A percentile compares a stretch with the other conserved stretches of the same genome.
Conservation (phyloP, 1,140 invertebrate species). For the Calliphora vicina region DNA sequence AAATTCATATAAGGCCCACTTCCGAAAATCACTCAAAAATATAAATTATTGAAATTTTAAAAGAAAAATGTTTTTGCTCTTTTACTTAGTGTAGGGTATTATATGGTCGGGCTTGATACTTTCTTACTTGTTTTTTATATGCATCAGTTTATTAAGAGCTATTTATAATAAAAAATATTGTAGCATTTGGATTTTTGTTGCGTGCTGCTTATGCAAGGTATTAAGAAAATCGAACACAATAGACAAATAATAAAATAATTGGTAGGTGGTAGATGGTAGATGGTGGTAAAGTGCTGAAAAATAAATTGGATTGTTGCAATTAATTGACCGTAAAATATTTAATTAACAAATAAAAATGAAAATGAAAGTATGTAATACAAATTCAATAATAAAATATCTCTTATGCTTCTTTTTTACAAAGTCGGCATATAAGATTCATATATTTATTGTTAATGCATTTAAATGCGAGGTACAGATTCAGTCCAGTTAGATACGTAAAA, state of each 20-base stretch:
- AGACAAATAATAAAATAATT: not conserved
- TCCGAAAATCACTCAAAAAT: too few relatives aligned
- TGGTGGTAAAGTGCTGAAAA: not conserved
- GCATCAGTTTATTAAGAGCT: not conserved
- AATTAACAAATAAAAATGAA: not conserved
- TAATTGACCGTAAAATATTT: not conserved
- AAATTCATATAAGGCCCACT: too few relatives aligned
- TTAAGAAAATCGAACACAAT: not conserved
- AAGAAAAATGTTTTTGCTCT: too few relatives aligned
- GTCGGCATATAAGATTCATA: too few relatives aligned
- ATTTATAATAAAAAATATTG: not conserved
- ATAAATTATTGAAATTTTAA: too few relatives aligned
- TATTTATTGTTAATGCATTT: too few relatives aligned
- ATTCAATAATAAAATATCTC: not conserved
- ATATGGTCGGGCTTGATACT: too few relatives aligned
- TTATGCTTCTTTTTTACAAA: too few relatives aligned
- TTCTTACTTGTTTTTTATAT: not conserved
- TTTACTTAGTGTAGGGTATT: too few relatives aligned
- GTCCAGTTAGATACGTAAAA: too few relatives aligned
- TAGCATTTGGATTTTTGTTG: not conserved
- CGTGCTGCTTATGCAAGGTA: not conserved
- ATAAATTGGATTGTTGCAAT: conserved; percentile 1
- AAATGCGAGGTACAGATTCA: too few relatives aligned
- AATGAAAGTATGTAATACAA: not conserved
- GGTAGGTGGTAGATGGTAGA: not conserved